These are phyloP conservation scores for Perizoma affinitatum DNA, from an alignment of 2,888 invertebrate species.

Conservation along the genomic window DNA sequence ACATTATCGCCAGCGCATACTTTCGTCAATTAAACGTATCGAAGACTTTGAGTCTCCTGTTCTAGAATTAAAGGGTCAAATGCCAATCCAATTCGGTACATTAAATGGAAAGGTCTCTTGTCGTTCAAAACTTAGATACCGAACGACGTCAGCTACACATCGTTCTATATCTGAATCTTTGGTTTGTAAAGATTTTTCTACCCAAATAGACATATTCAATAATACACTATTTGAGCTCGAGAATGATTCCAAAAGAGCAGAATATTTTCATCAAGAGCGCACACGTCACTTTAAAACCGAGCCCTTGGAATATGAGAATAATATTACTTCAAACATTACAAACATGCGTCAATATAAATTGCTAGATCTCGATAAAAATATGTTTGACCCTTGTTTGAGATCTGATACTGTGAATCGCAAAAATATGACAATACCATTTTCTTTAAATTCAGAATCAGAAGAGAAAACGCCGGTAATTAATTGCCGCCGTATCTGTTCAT, in stretches of 20 bases:
- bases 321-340: neutral
- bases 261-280: neutral
- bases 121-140: conserved; percentile 14
- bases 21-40: conserved; percentile 15
- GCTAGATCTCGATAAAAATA: conserved; percentile 6
- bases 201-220: conserved; percentile 7
- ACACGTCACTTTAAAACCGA: neutral
- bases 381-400: neutral
- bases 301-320: conserved; percentile 8
- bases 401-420: neutral
- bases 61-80: conserved; percentile 6
- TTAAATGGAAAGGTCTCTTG: conserved; percentile 18
- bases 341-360: neutral
- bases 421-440: conserved; percentile 1
- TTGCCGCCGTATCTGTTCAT: conserved; percentile 9
- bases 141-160: conserved; percentile 8
- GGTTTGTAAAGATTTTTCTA: neutral
- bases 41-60: conserved; percentile 20
- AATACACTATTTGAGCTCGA: conserved; percentile 5
- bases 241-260: conserved; percentile 8
- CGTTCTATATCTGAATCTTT: conserved; percentile 13
- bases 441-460: conserved; percentile 4
- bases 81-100: neutral
- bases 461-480: neutral
- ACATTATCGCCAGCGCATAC: conserved; percentile 12